phyloP scores from a whole-genome alignment of 2,888 invertebrate genomes.

The Nephrocerus scutellatus region DNA sequence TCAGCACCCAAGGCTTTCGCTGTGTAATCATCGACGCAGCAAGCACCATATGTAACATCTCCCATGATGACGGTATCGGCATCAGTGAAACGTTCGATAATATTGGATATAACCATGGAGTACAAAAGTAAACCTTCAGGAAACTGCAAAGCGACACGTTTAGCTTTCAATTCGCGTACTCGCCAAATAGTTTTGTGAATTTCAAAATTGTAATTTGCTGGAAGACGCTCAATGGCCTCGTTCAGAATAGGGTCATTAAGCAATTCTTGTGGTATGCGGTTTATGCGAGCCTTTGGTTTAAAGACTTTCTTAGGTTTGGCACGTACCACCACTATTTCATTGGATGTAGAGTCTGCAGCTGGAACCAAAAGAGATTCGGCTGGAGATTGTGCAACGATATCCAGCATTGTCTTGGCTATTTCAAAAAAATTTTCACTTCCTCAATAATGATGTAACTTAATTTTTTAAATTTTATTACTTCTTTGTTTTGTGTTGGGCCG shows the following conservation, averaged over 20 bases:
- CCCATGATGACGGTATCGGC: conserved; percentile 96
- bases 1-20: conserved; percentile 86
- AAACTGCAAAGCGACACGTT: conserved; percentile 90
- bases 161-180: conserved; percentile 73
- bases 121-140: conserved; percentile 94
- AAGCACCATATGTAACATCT: conserved; percentile 98
- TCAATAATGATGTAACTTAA: too few relatives aligned
- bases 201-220: conserved; percentile 96
- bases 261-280: conserved; percentile 75
- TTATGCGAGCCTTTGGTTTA: conserved; percentile 65
- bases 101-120: conserved; percentile 87
- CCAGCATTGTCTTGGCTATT: too few relatives aligned
- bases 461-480: too few relatives aligned
- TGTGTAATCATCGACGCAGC: conserved; percentile 95
- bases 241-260: conserved; percentile 67
- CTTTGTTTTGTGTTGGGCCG: too few relatives aligned
- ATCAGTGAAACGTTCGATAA: conserved; percentile 79
- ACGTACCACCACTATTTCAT: conserved; percentile 56
- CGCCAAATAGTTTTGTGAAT: conserved; percentile 97
- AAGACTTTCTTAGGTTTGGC: conserved; percentile 78
- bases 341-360: too few relatives aligned
- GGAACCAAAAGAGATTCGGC: too few relatives aligned
- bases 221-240: conserved; percentile 67
- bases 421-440: too few relatives aligned
- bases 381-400: too few relatives aligned